These are phyloP conservation scores for Peromyscus aztecus DNA, from an alignment of 2,797 vertebrate species.

Conservation along the genomic window DNA sequence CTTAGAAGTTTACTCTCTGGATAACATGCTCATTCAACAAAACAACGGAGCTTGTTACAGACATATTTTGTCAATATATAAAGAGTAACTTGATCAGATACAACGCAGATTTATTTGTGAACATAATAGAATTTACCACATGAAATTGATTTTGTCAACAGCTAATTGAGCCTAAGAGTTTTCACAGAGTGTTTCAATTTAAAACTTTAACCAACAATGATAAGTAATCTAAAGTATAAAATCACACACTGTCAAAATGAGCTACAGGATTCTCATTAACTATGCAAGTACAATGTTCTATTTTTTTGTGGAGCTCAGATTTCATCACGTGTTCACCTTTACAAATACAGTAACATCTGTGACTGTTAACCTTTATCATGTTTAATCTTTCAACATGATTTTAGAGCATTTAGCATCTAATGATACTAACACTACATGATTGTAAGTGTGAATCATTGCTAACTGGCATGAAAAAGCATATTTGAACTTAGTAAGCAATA, in stretches of 20 bases:
- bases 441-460: not conserved
- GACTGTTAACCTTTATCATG: not conserved
- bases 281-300: not conserved
- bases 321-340: not conserved
- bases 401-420: not conserved
- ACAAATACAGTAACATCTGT: not conserved
- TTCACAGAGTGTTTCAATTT: constrained; percentile 28
- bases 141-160: constrained; percentile 29
- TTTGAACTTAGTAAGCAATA: not conserved
- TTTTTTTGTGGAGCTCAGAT: not conserved
- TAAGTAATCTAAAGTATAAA: not conserved
- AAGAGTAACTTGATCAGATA: constrained; percentile 21
- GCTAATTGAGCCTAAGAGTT: constrained; percentile 44
- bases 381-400: constrained; percentile 21
- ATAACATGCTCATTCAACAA: not conserved
- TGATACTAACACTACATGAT: constrained; percentile 23
- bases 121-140: not conserved
- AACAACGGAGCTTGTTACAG: not conserved
- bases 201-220: not conserved
- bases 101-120: not conserved
- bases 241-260: not conserved
- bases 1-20: constrained; percentile 5
- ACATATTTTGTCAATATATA: not conserved
- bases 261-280: not conserved
- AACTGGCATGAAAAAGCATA: not conserved